Conservation (phyloP, 1,140 invertebrate species). For the Microplitis mediator region DNA sequence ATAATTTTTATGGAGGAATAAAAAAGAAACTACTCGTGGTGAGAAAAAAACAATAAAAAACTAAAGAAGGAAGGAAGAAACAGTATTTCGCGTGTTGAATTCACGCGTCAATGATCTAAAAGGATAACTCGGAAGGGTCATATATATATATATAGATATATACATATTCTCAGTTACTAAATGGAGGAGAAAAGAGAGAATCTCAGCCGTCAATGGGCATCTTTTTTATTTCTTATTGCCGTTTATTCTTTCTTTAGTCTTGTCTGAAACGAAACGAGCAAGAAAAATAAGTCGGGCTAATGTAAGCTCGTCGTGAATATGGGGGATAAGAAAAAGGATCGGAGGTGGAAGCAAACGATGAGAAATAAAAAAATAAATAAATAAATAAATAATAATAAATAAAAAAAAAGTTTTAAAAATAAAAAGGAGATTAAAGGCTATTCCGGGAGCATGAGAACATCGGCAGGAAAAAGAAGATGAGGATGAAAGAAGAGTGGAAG, state of each 20-base stretch:
- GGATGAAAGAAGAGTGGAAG: not conserved
- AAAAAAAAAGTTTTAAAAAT: not conserved
- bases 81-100: not conserved
- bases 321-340: constrained; percentile 34
- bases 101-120: constrained; percentile 7
- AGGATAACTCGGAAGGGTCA: constrained; percentile 4
- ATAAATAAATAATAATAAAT: not conserved
- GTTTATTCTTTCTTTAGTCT: not conserved
- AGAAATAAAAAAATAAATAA: not conserved
- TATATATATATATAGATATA: not conserved
- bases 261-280: not conserved
- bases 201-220: not conserved
- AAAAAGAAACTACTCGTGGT: too few relatives aligned
- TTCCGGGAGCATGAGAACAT: constrained; percentile 22
- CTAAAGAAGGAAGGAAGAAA: not conserved
- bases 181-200: not conserved
- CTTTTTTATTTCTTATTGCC: constrained; percentile 4
- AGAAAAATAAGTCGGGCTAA: constrained; percentile 17
- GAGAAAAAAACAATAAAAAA: not conserved
- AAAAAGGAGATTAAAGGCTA: constrained; percentile 6
- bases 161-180: not conserved
- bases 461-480: constrained; percentile 5
- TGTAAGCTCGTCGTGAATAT: constrained; percentile 23
- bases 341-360: constrained; percentile 23
- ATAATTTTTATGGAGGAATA: too few relatives aligned